Conservation (phyloP, 2,888 invertebrate species). For the Eupithecia subumbrata region DNA sequence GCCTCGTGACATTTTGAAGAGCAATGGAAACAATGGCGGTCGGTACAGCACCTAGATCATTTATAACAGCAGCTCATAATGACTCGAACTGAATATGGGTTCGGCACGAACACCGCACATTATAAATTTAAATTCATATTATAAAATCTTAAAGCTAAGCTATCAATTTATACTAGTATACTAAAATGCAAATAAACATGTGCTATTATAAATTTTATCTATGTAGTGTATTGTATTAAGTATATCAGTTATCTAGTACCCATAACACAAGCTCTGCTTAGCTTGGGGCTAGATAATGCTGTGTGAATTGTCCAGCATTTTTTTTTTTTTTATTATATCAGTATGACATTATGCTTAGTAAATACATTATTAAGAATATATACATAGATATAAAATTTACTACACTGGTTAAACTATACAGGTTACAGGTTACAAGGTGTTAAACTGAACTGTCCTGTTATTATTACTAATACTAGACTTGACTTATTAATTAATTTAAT, state of each 20-base stretch:
- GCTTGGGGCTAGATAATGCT: too few species aligned
- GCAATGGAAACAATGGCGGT: not conserved
- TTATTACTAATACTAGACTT: not conserved
- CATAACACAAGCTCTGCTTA: too few species aligned
- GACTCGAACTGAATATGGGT: not conserved
- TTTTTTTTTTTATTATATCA: too few species aligned
- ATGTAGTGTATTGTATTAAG: too few species aligned
- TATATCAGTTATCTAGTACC: too few species aligned
- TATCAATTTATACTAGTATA: not conserved
- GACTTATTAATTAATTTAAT: not conserved
- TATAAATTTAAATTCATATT: not conserved
- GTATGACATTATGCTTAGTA: too few species aligned
- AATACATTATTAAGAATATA: not conserved
- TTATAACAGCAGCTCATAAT: not conserved
- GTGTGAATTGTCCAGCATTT: too few species aligned
- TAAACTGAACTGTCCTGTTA: not conserved
- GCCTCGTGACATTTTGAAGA: not conserved
- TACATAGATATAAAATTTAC: too few species aligned
- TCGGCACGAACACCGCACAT: not conserved
- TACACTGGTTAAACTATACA: too few species aligned
- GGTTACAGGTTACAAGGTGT: too few species aligned
- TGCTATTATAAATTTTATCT: too few species aligned
- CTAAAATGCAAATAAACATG: not conserved
- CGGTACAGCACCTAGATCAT: not conserved
- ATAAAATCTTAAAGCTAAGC: not conserved